A percentile compares a stretch with the other conserved stretches of the same genome.
Conservation (phyloP, 2,888 invertebrate genomes). For the Leistus spinibarbis region DNA sequence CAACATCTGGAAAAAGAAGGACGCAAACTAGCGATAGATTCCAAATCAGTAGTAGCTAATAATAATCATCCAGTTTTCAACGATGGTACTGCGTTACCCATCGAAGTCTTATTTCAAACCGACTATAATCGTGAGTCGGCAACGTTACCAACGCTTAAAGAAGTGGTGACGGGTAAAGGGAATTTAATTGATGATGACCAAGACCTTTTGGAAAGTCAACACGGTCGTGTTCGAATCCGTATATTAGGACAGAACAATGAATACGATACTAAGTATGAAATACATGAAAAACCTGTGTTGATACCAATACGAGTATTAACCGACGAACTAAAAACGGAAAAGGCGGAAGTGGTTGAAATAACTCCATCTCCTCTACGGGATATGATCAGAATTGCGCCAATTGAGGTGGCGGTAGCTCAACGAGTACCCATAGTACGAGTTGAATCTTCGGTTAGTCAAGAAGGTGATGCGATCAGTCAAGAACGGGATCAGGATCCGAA, state of each 20-base stretch:
- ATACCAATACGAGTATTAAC: slow-evolving; percentile 30
- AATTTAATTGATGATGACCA: slow-evolving; percentile 45
- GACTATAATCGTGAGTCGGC: slow-evolving; percentile 48
- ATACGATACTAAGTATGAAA: slow-evolving; percentile 23
- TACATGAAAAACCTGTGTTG: slow-evolving; percentile 38
- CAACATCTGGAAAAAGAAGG: slow-evolving; percentile 48
- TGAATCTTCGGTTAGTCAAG: slow-evolving; percentile 21
- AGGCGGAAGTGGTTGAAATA: slow-evolving; percentile 55
- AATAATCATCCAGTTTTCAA: slow-evolving; percentile 47
- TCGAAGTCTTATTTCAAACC: slow-evolving; percentile 71
- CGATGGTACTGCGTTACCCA: slow-evolving; percentile 70
- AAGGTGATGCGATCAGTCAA: not conserved
- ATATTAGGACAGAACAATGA: slow-evolving; percentile 48
- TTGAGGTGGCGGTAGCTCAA: slow-evolving; percentile 46
- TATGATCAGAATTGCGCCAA: slow-evolving; percentile 55
- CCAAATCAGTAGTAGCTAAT: slow-evolving; percentile 50
- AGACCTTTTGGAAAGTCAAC: slow-evolving; percentile 53
- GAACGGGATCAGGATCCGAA: not conserved
- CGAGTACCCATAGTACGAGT: slow-evolving; percentile 22
- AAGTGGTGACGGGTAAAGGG: slow-evolving; percentile 20
- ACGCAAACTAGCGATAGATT: slow-evolving; percentile 54
- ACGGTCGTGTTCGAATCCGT: slow-evolving; percentile 48
- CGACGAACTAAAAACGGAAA: slow-evolving; percentile 45
- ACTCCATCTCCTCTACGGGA: slow-evolving; percentile 48
- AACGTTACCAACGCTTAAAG: slow-evolving; percentile 9